Conservation (phyloP, 30 jellyfish, hydroid and myxozoan species). For the Pelagia noctiluca region DNA sequence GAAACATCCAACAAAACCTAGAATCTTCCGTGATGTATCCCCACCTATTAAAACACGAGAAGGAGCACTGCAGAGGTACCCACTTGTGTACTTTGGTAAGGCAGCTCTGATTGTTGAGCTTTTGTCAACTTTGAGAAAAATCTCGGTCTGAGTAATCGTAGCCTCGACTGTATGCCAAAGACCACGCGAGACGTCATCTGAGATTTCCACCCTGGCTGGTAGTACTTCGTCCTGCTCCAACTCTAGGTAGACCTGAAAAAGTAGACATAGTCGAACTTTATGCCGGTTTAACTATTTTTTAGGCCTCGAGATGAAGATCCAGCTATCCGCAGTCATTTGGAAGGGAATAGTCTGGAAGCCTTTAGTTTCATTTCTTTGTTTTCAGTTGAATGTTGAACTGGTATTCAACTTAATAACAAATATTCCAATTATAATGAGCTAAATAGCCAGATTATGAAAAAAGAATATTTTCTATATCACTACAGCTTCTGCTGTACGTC, state of each 20-base stretch:
- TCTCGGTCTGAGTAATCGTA: constrained; percentile 33
- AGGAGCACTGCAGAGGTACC: constrained; percentile 70
- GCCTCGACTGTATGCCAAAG: constrained; percentile 61
- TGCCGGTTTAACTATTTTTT: neutral
- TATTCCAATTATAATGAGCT: too few relatives aligned
- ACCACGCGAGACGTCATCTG: constrained; percentile 40
- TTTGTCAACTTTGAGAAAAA: constrained; percentile 56
- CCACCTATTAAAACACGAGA: constrained; percentile 70
- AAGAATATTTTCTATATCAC: too few relatives aligned
- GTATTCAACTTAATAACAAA: too few relatives aligned
- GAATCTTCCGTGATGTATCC: constrained; percentile 57
- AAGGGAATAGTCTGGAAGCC: too few relatives aligned
- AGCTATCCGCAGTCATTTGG: too few relatives aligned
- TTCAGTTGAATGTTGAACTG: too few relatives aligned
- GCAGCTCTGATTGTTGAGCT: constrained; percentile 66
- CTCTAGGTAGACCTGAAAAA: constrained; percentile 62
- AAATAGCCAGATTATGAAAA: too few relatives aligned
- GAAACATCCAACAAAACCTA: constrained; percentile 90
- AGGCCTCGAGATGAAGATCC: neutral
- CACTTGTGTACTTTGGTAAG: constrained; percentile 38
- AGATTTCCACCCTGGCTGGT: constrained; percentile 58
- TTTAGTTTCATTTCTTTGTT: too few relatives aligned
- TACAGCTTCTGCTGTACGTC: too few relatives aligned
- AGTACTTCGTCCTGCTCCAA: constrained; percentile 54
- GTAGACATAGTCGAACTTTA: neutral